Conservation (phyloP, 2,888 invertebrate genomes). For the Congeria kusceri region DNA sequence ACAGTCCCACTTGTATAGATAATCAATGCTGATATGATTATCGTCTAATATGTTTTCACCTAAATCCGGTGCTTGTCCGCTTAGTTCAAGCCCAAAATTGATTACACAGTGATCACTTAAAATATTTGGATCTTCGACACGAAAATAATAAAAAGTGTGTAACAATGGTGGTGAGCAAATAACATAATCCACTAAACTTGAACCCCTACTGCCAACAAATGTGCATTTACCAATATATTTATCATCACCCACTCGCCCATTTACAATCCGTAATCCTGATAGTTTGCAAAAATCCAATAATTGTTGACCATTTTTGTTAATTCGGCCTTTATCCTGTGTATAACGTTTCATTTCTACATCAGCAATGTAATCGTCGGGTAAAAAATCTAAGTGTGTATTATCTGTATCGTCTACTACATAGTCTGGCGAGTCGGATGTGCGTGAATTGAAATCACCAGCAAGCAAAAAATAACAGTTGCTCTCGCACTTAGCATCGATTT, state of each 20-base stretch:
- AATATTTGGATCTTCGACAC: conserved; percentile 10
- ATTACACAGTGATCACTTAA: background rate
- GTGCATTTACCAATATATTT: conserved; percentile 1
- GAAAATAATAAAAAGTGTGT: background rate
- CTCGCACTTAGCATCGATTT: background rate
- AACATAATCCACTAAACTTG: background rate
- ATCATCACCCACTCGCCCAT: conserved; percentile 9
- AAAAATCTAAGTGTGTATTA: background rate
- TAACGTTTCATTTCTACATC: conserved; percentile 6
- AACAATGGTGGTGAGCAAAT: background rate
- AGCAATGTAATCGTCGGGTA: conserved; percentile 8
- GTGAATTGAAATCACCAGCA: background rate
- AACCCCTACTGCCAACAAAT: background rate
- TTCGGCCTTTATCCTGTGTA: conserved; percentile 13
- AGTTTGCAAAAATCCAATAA: background rate
- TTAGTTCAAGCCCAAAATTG: too few species aligned
- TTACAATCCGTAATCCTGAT: background rate
- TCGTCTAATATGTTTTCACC: too few species aligned
- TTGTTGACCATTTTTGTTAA: conserved; percentile 1
- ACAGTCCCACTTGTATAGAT: too few species aligned
- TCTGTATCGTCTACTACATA: background rate
- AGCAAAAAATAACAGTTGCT: too few species aligned
- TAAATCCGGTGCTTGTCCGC: too few species aligned
- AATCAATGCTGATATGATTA: too few species aligned
- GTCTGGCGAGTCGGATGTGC: background rate